These are phyloP conservation scores for Xyrichtys novacula DNA, from an alignment of 2,797 vertebrate species.

Conservation along the genomic window DNA sequence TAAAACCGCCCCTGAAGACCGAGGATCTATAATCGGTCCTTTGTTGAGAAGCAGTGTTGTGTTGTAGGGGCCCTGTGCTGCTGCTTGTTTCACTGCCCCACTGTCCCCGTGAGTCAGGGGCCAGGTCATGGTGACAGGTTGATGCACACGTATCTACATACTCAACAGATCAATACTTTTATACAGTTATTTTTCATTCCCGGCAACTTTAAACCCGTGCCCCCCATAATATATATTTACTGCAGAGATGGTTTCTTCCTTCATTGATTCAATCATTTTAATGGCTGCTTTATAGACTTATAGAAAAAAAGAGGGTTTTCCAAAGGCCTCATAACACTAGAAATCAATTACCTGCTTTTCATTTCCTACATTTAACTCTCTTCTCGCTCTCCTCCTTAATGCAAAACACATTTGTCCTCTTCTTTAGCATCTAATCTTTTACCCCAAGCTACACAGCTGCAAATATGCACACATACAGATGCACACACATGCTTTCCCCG, in stretches of 20 bases:
- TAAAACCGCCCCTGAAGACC: conserved; percentile 12
- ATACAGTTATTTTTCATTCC: conserved; percentile 26
- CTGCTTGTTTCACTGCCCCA: conserved; percentile 84
- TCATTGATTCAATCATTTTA: conserved; percentile 70
- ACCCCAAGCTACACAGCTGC: neutral
- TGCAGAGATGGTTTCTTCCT: conserved; percentile 24
- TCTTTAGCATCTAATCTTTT: conserved; percentile 1
- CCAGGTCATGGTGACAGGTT: conserved; percentile 75
- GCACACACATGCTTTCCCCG: conserved; percentile 12
- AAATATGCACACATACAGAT: neutral
- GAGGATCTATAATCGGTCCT: neutral
- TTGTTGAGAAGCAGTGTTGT: conserved; percentile 66
- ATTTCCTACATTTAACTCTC: conserved; percentile 32
- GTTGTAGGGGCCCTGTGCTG: conserved; percentile 78
- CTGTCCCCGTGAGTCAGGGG: conserved; percentile 85
- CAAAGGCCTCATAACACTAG: conserved; percentile 41
- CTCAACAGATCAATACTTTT: conserved; percentile 23
- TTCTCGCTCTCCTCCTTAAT: conserved; percentile 24
- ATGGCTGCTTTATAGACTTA: conserved; percentile 66
- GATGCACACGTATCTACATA: conserved; percentile 32
- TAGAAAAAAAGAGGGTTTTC: conserved; percentile 49
- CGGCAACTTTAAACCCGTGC: conserved; percentile 33
- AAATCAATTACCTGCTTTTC: conserved; percentile 47
- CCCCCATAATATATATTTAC: conserved; percentile 27
- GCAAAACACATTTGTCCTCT: neutral